Evolutionary conservation across 2,113 vertebrate genomes (phyloP), one percentile per base, ranked within the genome.

Genomic region (Oncorhynchus tshawytscha): DNA sequence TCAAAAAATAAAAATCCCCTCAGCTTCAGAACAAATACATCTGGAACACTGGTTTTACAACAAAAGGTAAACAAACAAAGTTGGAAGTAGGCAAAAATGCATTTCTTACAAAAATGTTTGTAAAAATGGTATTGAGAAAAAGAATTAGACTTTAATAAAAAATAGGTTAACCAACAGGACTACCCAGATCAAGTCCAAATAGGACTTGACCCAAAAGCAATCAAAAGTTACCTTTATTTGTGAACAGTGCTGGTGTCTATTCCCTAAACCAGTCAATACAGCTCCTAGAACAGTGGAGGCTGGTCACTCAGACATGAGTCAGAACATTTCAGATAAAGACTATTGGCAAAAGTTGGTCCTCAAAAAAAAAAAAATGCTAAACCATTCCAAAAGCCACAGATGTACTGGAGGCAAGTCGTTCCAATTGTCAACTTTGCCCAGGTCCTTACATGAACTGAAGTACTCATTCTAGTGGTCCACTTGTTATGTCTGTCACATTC

Each of bases 1-100:
- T 77, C 76, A 74, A 24, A 64, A 78, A 72, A 39, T 5, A 34
- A 25, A 39, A 39, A 39, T 77, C 69, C 72, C 79, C 64, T 76
- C 16, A 74, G 77, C 70, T 25, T 77, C 45, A 84, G 74, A 76
- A 84, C 62, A 72, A 85, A 79, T 62, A 20, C 27, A 69, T 80
- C 62, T 77, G 70, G 76, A 79, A 84, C 71, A 78, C 74, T 72
- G 20, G 48, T 75, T 81, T 73, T 31, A 85, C 48, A 73, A 83
- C 77, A 80, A 68, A 69, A 68, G 60, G 51, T 60, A 72, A 74
- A 68, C 11, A 51, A 60, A 67, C 25, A 31, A 0, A 71, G 78
- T 92, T 93, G 92, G 92, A 93, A 91, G 67, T 54, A 81, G 81
- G 81, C 86, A 89, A 84, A 86, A 84, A 84, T 76, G 81, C 80